Evolutionary conservation across 2,888 invertebrate species (phyloP), one percentile per base, ranked within the genome.

Genomic region (Patella caerulea): DNA sequence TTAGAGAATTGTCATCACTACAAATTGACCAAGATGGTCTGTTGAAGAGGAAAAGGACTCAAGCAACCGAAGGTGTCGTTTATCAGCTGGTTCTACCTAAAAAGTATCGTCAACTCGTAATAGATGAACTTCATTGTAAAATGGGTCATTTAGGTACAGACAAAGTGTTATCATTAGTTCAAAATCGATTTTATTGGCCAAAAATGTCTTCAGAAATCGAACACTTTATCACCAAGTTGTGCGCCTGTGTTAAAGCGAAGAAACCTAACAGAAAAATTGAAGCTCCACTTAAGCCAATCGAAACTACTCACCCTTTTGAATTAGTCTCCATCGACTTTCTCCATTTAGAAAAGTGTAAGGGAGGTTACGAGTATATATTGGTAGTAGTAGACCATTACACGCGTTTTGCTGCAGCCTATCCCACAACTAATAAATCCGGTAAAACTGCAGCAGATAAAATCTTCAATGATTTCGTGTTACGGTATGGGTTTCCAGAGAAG

Each of bases 401-500:
- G 17, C 15, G 74, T 14, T 78, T 54, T 56, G 74, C 74, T 53
- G 74, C 74, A 55, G 74, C 74, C 14, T 74, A 71, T 55, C 74
- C 78, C 12, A 78, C 78, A 78, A 65, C 59, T 19, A 65, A 65
- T 19, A n/a, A n/a, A n/a, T n/a, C n/a, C n/a, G n/a, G n/a, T n/a
- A n/a, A n/a, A n/a, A n/a, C n/a, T n/a, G n/a, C n/a, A n/a, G n/a
- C n/a, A n/a, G n/a, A n/a, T n/a, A n/a, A n/a, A n/a, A n/a, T n/a
- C n/a, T n/a, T n/a, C n/a, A n/a, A n/a, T n/a, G n/a, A n/a, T n/a
- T n/a, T n/a, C n/a, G n/a, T n/a, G n/a, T n/a, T n/a, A n/a, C n/a
- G 56, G 45, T 29, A 4, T 69, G 19, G 84, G 9, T 81, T 78
- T 45, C 83, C 84, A 5, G 65, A 71, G 0, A 74, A 72, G 52